Percentiles rank a stretch among this genome's conserved stretches.
These are phyloP conservation scores for Peromyscus melanophrys DNA, from an alignment of 2,797 vertebrate genomes.

Conservation along the genomic window DNA sequence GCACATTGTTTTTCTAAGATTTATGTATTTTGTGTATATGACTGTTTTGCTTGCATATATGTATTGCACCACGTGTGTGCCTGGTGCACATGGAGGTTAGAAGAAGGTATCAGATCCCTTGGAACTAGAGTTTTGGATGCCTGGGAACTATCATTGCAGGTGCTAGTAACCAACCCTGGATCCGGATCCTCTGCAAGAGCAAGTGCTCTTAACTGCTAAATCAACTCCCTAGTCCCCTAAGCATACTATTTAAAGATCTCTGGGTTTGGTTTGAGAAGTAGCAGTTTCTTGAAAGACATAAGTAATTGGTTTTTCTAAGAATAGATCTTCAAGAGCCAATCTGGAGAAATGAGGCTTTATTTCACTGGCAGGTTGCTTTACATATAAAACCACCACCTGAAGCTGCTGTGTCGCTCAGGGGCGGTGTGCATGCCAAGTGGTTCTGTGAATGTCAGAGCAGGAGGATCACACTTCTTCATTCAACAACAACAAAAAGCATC, in stretches of 20 bases:
- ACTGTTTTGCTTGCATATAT: neutral
- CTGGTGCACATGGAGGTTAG: neutral
- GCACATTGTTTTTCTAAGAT: neutral
- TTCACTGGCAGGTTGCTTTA: neutral
- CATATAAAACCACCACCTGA: slow-evolving; percentile 6
- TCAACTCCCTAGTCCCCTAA: neutral
- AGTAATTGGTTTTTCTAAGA: neutral
- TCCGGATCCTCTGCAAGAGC: no score
- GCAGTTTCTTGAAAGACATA: neutral
- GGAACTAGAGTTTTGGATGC: no score
- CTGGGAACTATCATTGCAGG: neutral
- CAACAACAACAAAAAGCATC: neutral
- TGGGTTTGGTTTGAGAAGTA: neutral
- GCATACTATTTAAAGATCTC: neutral
- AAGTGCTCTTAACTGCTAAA: neutral
- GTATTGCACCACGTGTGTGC: neutral
- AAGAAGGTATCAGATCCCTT: neutral
- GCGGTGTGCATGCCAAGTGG: neutral
- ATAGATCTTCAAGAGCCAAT: neutral
- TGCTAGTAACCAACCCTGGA: neutral
- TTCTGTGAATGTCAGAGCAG: neutral
- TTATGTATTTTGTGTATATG: neutral
- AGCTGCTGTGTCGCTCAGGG: neutral
- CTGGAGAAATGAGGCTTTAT: neutral
- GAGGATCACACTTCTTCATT: neutral